These are phyloP conservation scores for Drosophila trapezifrons DNA, from an alignment of 1,140 invertebrate genomes.

Conservation along the genomic window DNA sequence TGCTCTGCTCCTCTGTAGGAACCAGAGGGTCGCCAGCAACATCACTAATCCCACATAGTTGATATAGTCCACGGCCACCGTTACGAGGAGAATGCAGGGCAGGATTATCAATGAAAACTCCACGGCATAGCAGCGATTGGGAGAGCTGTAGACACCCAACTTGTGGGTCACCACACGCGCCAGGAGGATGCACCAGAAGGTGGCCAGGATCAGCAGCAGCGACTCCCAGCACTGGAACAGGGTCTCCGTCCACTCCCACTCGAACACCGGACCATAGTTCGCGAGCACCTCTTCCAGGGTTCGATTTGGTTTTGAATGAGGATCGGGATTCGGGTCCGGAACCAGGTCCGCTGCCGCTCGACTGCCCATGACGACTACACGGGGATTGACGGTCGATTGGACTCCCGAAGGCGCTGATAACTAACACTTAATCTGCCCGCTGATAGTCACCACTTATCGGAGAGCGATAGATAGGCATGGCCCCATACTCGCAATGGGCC, in stretches of 20 bases:
- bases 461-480: conserved; percentile 8
- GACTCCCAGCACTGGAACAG: conserved; percentile 39
- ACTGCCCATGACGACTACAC: conserved; percentile 36
- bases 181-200: conserved; percentile 55
- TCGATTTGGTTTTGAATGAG: not conserved
- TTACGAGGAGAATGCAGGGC: conserved; percentile 65
- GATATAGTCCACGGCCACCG: conserved; percentile 44
- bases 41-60: conserved; percentile 29
- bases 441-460: conserved; percentile 47
- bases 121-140: conserved; percentile 26
- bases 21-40: conserved; percentile 13
- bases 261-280: not conserved
- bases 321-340: not conserved
- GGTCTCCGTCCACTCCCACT: conserved; percentile 42
- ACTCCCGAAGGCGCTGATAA: conserved; percentile 30
- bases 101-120: conserved; percentile 59
- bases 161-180: conserved; percentile 44
- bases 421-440: conserved; percentile 33
- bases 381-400: not conserved
- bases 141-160: not conserved
- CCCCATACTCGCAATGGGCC: conserved; percentile 1
- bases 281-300: not conserved
- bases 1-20: conserved; percentile 13
- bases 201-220: conserved; percentile 51
- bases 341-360: not conserved